These are phyloP conservation scores for Apostichopus californicus DNA, from an alignment of 35 echinoderm and acorn worm species.

Conservation along the genomic window DNA sequence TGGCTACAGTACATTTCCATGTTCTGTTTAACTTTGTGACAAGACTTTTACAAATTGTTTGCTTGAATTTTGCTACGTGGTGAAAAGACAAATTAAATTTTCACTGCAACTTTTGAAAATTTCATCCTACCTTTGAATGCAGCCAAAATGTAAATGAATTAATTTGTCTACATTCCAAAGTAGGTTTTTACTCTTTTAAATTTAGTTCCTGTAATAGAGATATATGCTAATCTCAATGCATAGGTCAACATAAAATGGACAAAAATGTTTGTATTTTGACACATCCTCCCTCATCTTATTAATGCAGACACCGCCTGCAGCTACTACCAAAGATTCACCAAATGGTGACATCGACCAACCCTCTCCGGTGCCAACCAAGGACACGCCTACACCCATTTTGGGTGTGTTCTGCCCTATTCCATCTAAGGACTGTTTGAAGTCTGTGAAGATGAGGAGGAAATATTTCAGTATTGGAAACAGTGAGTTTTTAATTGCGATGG, in stretches of 20 bases:
- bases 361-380: constrained; percentile 5
- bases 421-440: constrained; percentile 22
- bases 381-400: background rate
- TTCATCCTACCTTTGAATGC: too few species aligned
- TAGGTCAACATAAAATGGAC: too few species aligned
- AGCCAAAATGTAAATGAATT: background rate
- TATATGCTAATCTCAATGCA: too few species aligned
- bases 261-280: background rate
- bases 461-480: constrained; percentile 33
- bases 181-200: too few species aligned
- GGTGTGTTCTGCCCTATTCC: constrained; percentile 68
- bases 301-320: background rate
- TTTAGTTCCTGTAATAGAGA: too few species aligned
- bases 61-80: background rate
- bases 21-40: background rate
- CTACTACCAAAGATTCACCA: constrained; percentile 28
- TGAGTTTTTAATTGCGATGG: background rate
- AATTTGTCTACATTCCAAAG: too few species aligned
- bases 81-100: too few species aligned
- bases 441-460: constrained; percentile 65
- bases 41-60: background rate
- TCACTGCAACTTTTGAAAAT: too few species aligned
- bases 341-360: background rate
- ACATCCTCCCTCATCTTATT: background rate
- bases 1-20: background rate